Conservation (phyloP, 2,797 vertebrate species). For the Sebastes aleutianus region DNA sequence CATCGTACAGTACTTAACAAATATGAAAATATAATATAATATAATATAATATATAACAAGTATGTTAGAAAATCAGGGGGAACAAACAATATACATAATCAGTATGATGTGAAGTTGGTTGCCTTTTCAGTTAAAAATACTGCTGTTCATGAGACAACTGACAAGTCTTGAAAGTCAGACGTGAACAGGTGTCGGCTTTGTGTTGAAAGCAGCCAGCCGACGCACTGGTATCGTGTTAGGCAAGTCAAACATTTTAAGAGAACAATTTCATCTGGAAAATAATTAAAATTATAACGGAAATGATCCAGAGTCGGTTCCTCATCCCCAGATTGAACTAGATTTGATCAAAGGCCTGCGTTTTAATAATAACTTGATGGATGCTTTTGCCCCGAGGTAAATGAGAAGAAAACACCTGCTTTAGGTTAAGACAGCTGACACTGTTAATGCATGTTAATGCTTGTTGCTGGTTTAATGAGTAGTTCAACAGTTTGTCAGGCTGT, state of each 20-base stretch:
- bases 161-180: not conserved
- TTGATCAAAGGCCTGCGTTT: not conserved
- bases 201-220: not conserved
- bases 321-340: not conserved
- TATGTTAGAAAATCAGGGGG: not conserved
- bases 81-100: not conserved
- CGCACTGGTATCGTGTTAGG: not conserved
- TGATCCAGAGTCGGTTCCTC: not conserved
- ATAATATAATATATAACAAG: no score
- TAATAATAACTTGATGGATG: constrained; percentile 4
- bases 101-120: not conserved
- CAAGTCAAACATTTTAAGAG: not conserved
- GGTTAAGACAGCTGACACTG: constrained; percentile 8
- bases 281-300: not conserved
- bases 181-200: not conserved
- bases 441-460: constrained; percentile 21
- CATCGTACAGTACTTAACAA: not conserved
- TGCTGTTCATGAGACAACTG: not conserved
- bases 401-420: constrained; percentile 1
- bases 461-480: constrained; percentile 2
- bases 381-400: not conserved
- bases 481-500: constrained; percentile 26
- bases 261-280: not conserved
- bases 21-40: not conserved
- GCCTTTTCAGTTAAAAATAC: not conserved